Evolutionary conservation across 2,113 vertebrate species (phyloP), one percentile per base, ranked within the genome.

Genomic region (Aviceda subcristata): DNA sequence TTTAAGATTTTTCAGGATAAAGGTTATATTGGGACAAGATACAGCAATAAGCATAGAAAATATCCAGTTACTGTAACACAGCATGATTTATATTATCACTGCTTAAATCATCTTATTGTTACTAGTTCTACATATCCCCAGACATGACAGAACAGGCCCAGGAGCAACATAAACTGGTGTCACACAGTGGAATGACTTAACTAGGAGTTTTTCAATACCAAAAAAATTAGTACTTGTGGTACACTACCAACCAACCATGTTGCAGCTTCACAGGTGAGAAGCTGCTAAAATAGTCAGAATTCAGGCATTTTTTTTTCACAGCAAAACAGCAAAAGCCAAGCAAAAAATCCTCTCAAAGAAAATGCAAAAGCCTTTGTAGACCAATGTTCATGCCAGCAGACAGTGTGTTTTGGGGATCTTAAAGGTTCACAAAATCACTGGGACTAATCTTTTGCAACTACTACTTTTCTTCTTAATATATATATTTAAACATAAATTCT

Each of bases 1-100:
- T 59, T 83, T 96, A 86, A 92, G 46, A 64, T 88, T 88, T 88
- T 89, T 90, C 38, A 72, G 69, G 39, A 53, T 87, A 93, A 95
- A 95, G 59, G 59, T 96, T 93, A 94, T 88, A 18, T 0, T 71
- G 63, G 79, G 79, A 94, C 78, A 95, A 88, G 75, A 87, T 77
- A 48, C 13, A 86, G 6, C 32, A 93, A 45, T 71, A 55, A 74
- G 34, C 3, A 2, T 69, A 84, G 85, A 91, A 95, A 81, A 72
- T 34, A 88, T 27, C 38, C 2, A 19, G 85, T 92, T 88, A 76
- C 30, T 46, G 24, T 60, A 71, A 15, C 60, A 36, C 66, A 89
- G 22, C 6, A 68, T 66, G 53, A 68, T 89, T 74, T 88, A 56
- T 69, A 64, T 92, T 74, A 68, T 46, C 46, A 26, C 34, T 92